Conservation (phyloP, 2,888 invertebrate genomes). For the Pandemis cinnamomeana region DNA sequence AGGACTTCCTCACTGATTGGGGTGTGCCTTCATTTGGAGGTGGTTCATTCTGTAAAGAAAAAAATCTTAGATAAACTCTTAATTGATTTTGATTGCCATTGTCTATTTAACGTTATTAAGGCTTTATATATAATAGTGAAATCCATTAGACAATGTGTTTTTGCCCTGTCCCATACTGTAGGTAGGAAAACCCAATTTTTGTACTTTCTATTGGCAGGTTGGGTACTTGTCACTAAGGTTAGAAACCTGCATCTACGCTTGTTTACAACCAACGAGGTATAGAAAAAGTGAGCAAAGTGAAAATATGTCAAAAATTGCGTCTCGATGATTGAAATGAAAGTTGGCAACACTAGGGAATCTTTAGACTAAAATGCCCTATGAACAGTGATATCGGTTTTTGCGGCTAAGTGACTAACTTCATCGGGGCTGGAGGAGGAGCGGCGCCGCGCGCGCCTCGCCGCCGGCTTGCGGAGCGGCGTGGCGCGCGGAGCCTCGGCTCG, state of each 20-base stretch:
- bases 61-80: neutral
- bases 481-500: constrained; percentile 48
- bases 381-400: no score
- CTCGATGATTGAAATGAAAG: no score
- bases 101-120: neutral
- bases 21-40: constrained; percentile 63
- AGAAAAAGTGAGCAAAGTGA: no score
- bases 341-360: no score
- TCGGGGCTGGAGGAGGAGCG: constrained; percentile 70
- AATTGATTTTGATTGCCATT: no score
- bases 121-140: neutral
- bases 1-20: constrained; percentile 70
- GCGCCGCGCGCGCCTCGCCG: constrained; percentile 56
- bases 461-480: constrained; percentile 62
- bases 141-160: neutral
- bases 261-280: no score
- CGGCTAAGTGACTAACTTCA: constrained; percentile 55
- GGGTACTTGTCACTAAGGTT: no score
- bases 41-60: constrained; percentile 68
- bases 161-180: neutral
- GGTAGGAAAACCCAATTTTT: no score
- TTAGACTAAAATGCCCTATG: no score
- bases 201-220: no score
- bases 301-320: no score
- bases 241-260: no score